phyloP scores from a whole-genome alignment of 2,888 invertebrate species.

The Odontomyia ornata region DNA sequence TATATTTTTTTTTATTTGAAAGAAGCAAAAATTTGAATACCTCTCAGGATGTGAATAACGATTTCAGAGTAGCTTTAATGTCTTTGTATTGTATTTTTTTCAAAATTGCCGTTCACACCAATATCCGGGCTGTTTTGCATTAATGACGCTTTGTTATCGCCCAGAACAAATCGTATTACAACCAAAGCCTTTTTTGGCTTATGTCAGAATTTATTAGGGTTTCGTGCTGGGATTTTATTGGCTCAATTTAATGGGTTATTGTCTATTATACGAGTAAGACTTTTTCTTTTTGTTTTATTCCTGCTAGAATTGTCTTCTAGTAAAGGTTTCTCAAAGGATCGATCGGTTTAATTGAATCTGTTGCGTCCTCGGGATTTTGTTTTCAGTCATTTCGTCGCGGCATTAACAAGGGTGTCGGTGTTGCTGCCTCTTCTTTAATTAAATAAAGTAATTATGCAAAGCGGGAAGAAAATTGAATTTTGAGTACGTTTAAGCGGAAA shows the following conservation, averaged over 20 bases:
- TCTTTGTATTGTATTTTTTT: neutral
- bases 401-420: no score
- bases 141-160: neutral
- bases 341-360: constrained; percentile 1
- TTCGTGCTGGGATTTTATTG: neutral
- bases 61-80: neutral
- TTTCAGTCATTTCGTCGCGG: no score
- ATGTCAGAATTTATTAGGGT: constrained; percentile 6
- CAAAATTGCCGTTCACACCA: neutral
- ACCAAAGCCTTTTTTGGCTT: constrained; percentile 7
- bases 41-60: neutral
- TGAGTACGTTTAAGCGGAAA: no score
- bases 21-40: neutral
- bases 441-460: no score
- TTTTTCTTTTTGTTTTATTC: no score
- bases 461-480: no score
- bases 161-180: neutral
- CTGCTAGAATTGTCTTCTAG: no score
- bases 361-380: neutral
- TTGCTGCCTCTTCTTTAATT: no score
- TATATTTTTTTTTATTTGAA: neutral
- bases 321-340: neutral
- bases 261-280: neutral
- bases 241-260: neutral
- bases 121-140: neutral